These are phyloP conservation scores for Streptopelia turtur DNA, from an alignment of 2,797 vertebrate species.

Conservation along the genomic window DNA sequence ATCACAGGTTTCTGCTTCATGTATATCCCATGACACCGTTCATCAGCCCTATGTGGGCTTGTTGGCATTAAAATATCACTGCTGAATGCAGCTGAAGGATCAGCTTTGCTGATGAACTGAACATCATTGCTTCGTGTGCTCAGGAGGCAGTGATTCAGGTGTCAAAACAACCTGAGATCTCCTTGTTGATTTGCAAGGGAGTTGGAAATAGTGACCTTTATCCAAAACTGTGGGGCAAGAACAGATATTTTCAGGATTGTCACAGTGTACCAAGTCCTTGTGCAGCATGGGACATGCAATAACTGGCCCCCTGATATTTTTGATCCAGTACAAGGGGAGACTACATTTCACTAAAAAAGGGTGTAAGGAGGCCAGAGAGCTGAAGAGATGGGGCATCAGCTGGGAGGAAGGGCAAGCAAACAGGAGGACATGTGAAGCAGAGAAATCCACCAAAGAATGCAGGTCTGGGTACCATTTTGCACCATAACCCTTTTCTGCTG, in stretches of 20 bases:
- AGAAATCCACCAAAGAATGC: background rate
- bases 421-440: background rate
- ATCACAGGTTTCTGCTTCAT: background rate
- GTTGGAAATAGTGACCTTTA: background rate
- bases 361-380: background rate
- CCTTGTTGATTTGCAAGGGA: background rate
- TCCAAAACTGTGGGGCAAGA: background rate
- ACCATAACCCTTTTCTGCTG: background rate
- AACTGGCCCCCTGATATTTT: background rate
- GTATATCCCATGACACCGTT: background rate
- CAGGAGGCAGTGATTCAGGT: fast-evolving
- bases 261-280: background rate
- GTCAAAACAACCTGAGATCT: background rate
- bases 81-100: background rate
- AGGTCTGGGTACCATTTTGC: background rate
- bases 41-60: background rate
- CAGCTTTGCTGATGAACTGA: background rate
- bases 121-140: background rate
- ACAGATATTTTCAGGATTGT: background rate
- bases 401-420: background rate
- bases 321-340: background rate
- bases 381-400: background rate
- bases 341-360: background rate
- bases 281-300: background rate
- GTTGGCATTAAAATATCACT: background rate